phyloP scores from a whole-genome alignment of 1,140 invertebrate genomes.

The Whitmania pigra region DNA sequence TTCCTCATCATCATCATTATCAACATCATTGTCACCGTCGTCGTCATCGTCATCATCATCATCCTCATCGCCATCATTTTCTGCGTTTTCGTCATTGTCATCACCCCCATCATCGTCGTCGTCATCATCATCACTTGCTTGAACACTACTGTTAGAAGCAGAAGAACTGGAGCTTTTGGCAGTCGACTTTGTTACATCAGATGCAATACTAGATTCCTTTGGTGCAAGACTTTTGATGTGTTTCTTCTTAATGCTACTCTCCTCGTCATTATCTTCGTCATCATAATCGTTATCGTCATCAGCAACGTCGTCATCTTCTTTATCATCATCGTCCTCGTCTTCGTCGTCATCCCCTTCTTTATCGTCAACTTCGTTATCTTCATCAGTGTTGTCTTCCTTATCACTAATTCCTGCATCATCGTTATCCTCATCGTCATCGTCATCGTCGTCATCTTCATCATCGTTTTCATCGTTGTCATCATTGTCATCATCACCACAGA shows the following conservation, averaged over 20 bases:
- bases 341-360: background rate
- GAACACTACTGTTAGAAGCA: background rate
- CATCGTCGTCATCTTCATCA: background rate
- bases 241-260: background rate
- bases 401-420: background rate
- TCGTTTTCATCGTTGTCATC: background rate
- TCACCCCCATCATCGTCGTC: background rate
- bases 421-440: constrained; percentile 7
- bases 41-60: background rate
- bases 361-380: background rate
- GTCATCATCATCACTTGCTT: background rate
- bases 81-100: background rate
- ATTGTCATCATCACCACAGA: constrained; percentile 6
- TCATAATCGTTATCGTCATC: constrained; percentile 11
- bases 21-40: background rate
- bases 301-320: background rate
- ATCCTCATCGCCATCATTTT: background rate
- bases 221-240: background rate
- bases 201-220: background rate
- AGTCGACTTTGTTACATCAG: constrained; percentile 1
- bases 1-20: background rate
- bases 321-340: background rate
- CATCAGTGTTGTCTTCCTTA: background rate
- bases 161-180: background rate
- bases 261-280: background rate